Conservation (phyloP, 2,888 invertebrate genomes). For the Caenorhabditis zanzibari region DNA sequence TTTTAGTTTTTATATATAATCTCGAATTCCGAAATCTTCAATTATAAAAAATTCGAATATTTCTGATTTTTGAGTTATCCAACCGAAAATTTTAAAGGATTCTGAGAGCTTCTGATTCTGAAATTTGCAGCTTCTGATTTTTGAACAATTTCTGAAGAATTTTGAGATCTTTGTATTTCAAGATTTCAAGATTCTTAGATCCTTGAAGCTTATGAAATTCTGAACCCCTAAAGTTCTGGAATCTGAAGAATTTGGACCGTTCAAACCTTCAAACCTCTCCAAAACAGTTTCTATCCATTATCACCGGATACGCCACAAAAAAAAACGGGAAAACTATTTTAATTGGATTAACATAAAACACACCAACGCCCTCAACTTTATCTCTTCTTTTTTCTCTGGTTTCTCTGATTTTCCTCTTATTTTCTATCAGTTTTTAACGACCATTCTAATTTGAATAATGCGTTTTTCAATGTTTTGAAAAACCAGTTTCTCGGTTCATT, state of each 20-base stretch:
- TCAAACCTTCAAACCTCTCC: not conserved
- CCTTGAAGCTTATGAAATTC: not conserved
- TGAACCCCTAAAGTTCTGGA: too few species aligned
- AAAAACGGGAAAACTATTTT: not conserved
- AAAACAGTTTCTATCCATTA: constrained; percentile 1
- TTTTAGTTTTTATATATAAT: too few species aligned
- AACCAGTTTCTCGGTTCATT: constrained; percentile 12
- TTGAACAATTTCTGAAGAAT: too few species aligned
- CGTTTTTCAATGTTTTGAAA: constrained; percentile 13
- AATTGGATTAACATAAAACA: constrained; percentile 9
- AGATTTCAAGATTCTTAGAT: not conserved
- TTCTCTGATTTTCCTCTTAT: not conserved
- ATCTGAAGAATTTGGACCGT: too few species aligned
- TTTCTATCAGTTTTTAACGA: constrained; percentile 4
- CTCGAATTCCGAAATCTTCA: too few species aligned
- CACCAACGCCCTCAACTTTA: not conserved
- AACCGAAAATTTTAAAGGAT: not conserved
- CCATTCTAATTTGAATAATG: constrained; percentile 35
- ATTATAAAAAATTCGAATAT: too few species aligned
- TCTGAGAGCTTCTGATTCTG: not conserved
- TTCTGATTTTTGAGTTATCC: not conserved
- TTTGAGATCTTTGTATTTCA: too few species aligned
- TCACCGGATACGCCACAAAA: constrained; percentile 7
- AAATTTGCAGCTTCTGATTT: not conserved
- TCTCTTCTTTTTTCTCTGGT: constrained; percentile 29